Evolutionary conservation across 2,888 invertebrate genomes (phyloP), one percentile per base, ranked within the genome.

Genomic region (Protonemura montana): DNA sequence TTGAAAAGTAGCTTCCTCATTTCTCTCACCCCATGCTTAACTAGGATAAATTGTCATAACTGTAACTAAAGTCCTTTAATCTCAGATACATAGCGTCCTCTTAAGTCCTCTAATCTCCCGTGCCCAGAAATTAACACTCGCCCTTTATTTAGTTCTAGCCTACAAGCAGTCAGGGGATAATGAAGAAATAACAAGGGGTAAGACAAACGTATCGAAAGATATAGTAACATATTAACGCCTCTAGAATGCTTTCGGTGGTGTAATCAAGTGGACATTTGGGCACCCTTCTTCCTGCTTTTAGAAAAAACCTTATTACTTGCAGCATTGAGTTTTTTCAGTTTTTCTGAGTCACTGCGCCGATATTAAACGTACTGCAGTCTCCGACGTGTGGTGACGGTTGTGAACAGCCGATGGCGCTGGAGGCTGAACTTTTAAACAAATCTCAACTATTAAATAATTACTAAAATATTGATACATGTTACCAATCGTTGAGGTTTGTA

Each of bases 91-190:
- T 5, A 41, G 5, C 13, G 5, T 41, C 41, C 41, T 41, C 6
- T 41, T n/a, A n/a, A n/a, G n/a, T 41, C 41, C 41, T 41, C 41
- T 41, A 41, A 41, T 41, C 41, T 21, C 21, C 59, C 59, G 13
- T 21, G 59, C 59, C 59, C 41, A 5, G 5, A 21, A 59, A 59
- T 59, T 59, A 59, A 59, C 59, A 59, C 59, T 59, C 59, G 59
- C 21, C 59, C 59, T 81, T 81, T 59, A 59, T 59, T 81, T 29
- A 81, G 81, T 81, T 81, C 81, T 81, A 81, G 81, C 81, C 28
- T 81, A 81, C 81, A 81, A 81, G 81, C 81, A 81, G 81, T 81
- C 81, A 30, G 30, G 81, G 28, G 81, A 29, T 21, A 28, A 81
- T 30, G 81, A 81, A 28, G 81, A 81, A 16, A 28, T 81, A 1